Base-by-base conservation (phyloP, 2,888 invertebrate genomes). In the Ptycholaimellus sp. region DNA sequence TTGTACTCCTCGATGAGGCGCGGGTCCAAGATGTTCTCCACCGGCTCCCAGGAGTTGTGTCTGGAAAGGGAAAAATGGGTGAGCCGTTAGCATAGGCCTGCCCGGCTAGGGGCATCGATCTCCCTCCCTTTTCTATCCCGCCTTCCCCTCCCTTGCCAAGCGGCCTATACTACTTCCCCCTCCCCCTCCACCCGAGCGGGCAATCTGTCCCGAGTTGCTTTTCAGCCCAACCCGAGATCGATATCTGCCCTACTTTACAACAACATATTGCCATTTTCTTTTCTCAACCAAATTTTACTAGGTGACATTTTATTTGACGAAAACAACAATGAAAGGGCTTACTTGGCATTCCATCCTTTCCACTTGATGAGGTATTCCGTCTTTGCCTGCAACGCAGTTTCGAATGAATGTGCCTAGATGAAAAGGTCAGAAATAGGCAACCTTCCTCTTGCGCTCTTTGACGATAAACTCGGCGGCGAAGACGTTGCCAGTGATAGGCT, bases 11-110 rank as follows among this genome's bases (percentile, higher is more conserved):
- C 37, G 5, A 49, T 39, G 1, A 49, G 40, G 7, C 43, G 38
- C 18, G 40, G 37, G 31, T 49, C 49, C 14, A 49, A 37, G 20
- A 49, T 49, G 36, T 49, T 49, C 27, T 47, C 47, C 17, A 30
- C 38, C 4, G 49, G 49, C 30, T 49, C 49, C 49, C 49, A 49
- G 6, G 49, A 45, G 29, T 49, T 46, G 27, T 40, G 40, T 29
- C 43, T 43, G 29, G 27, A 42, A 38, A n/a, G 22, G 27, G 23
- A 21, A 14, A 22, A 13, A 33, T 14, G 9, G 20, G 11, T 11
- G 13, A 3, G 14, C 3, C 3, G 17, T 17, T 17, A 20, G 7
- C 3, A 13, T 7, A 16, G 31, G 17, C 11, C 17, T 13, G 14
- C 31, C 13, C 18, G 20, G 17, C 31, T 14, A 11, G 4, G 20